phyloP scores from a whole-genome alignment of 2,797 vertebrate species.

The Diplodus puntazzo region DNA sequence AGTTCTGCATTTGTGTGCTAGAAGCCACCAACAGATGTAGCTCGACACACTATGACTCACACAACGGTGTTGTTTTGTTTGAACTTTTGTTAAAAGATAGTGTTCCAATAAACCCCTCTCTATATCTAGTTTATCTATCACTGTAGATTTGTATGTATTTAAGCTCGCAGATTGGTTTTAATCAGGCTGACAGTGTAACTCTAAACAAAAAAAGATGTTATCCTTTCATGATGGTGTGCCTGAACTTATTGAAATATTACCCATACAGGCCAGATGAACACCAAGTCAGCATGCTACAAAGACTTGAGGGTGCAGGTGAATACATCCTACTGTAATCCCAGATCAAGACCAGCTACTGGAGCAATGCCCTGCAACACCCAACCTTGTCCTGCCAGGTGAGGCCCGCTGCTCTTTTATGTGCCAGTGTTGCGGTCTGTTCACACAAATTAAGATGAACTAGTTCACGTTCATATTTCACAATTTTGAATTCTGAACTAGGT shows the following conservation, averaged over 20 bases:
- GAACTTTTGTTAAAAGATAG: background rate
- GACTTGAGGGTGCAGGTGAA: conserved; percentile 89
- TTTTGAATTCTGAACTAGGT: too few species aligned
- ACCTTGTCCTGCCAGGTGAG: conserved; percentile 87
- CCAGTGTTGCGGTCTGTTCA: background rate
- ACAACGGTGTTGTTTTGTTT: background rate
- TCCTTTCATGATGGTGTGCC: background rate
- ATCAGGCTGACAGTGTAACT: background rate
- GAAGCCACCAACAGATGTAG: conserved; percentile 5
- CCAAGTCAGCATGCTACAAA: conserved; percentile 88
- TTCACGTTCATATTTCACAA: too few species aligned
- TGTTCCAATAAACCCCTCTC: background rate
- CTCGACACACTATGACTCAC: background rate
- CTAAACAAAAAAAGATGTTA: conserved; percentile 10
- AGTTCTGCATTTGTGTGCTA: background rate
- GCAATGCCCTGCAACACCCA: conserved; percentile 86
- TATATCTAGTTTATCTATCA: background rate
- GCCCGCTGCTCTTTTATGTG: background rate
- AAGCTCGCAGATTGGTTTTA: conserved; percentile 9
- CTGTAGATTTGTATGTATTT: conserved; percentile 1
- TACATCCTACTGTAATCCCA: conserved; percentile 86
- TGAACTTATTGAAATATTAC: conserved; percentile 14
- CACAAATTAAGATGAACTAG: too few species aligned
- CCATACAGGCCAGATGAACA: conserved; percentile 88
- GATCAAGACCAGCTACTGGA: conserved; percentile 83